Evolutionary conservation across 2,888 invertebrate species (phyloP), one percentile per base, ranked within the genome.

Genomic region (Ophraella communa): DNA sequence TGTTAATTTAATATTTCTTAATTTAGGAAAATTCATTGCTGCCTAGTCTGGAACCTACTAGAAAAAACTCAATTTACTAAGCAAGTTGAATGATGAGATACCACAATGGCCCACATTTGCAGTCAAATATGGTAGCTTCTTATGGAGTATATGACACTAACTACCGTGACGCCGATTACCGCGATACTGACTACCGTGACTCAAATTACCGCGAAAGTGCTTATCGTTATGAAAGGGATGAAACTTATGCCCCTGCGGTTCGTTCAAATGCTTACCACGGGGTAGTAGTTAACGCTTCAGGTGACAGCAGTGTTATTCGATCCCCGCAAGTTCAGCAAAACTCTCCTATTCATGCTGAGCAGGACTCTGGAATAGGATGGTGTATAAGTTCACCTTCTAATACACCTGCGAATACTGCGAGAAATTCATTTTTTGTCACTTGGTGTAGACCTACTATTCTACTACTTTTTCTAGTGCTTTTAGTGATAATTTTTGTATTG

Each of bases 371-470:
- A 23, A 78, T 77, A 62, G 76, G 78, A 47, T 79, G 79, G 78
- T 80, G 79, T 67, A 66, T 77, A 21, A 70, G 66, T 42, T 63
- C 76, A 10, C 76, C 74, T 63, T 64, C 74, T 18, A 68, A 73
- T 7, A 70, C 76, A 17, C 71, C 73, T 74, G 79, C 73, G 18
- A 58, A 76, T 5, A 60, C 71, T 21, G 60, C 67, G 18, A 81
- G 81, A 33, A 82, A 82, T 57, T 82, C 83, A 66, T 80, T 80
- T 60, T 81, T 82, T 70, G 79, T 81, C 71, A 82, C 84, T 44
- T 87, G 86, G 85, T 87, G 86, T 78, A 82, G 85, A 71, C 87
- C 87, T 3, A 85, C 86, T 1, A 84, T 87, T 68, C 79, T 87
- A 44, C 80, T 87, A 54, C 82, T 87, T 30, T 81, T 87, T 30